Base-by-base conservation (phyloP, 2,113 vertebrate genomes). In the Phocoena phocoena region DNA sequence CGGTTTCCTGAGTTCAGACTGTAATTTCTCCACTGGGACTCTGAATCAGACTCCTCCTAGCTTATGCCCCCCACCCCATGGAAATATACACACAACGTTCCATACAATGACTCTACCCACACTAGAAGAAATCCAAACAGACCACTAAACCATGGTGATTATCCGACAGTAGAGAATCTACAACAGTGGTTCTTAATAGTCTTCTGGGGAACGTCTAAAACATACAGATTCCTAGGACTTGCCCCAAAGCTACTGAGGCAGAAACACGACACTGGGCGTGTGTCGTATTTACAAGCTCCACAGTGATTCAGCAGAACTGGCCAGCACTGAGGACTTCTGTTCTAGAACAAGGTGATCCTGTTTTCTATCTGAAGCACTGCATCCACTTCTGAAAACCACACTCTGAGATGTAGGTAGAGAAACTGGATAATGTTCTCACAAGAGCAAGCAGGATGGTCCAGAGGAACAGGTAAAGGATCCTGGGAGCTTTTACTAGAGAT, bases 251-350 rank as follows among this genome's bases (percentile, higher is more conserved):
- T 12, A 14, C 6, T 36, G 17, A 63, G 8, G 28, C 23, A 53
- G 68, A 50, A 36, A 76, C 33, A 60, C 0, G 12, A 26, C 74
- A 15, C 58, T 67, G 55, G 38, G 31, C 5, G 2, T 0, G 8
- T 5, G 3, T 15, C 38, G 1, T 10, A 33, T 38, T 71, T 44
- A 17, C 9, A 36, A 28, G 12, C 8, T 70, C 36, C 44, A 47
- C 0, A 3, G 20, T 3, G 55, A 73, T 4, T 10, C 28, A 62
- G 3, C 4, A 28, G 76, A 47, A 79, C 0, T 6, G 5, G 36
- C 26, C 28, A 23, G 36, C 11, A 1, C 1, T 4, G 41, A 31
- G 23, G 21, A 50, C 31, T 15, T 36, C 89, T 4, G 4, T 14
- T 44, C 65, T 18, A 58, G 58, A 74, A 44, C 15, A 9, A 82